Base-by-base conservation (phyloP, 2,888 invertebrate genomes). In the Pantelozetes paolii region DNA sequence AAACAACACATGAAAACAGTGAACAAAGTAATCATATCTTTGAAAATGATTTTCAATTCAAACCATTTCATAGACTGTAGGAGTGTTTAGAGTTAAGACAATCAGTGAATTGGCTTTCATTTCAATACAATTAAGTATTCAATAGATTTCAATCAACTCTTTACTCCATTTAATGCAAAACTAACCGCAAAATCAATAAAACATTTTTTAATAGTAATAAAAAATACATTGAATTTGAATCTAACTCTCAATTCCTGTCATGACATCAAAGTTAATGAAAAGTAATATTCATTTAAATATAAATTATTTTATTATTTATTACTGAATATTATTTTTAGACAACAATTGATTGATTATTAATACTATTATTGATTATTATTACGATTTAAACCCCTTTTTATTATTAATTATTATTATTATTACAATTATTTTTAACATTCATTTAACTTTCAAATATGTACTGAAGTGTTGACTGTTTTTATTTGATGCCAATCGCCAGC, bases 1-100 rank as follows among this genome's bases (percentile, higher is more conserved):
- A 18, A 45, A 40, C 6, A 40, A 13, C 40, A 40, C 6, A 48
- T 20, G 13, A 40, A 9, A 13, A 40, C 11, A 45, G 48, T 20
- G 20, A 26, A 54, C 54, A 57, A 64, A 64, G 64, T 64, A 30
- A 64, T 64, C 64, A 64, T 64, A 64, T 64, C 64, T 36, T 57
- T 28, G 13, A 9, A 26, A 15, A 28, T 28, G 1, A 54, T 26
- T 54, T 5, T 20, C 23, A 2, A 54, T 26, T 13, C 20, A 54
- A 23, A 54, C 20, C 18, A 20, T 11, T 20, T 20, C 54, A 54
- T 20, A 54, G n/a, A n/a, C n/a, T 54, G 23, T 54, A 20, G 23
- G 54, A 6, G 20, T 13, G 13, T 23, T 23, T 26, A 64, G 36
- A 23, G 20, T 64, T 64, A 40, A 40, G 64, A 64, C 64, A 64